Evolutionary conservation across 2,888 invertebrate species (phyloP).

Genomic region (Morpho helenor): DNA sequence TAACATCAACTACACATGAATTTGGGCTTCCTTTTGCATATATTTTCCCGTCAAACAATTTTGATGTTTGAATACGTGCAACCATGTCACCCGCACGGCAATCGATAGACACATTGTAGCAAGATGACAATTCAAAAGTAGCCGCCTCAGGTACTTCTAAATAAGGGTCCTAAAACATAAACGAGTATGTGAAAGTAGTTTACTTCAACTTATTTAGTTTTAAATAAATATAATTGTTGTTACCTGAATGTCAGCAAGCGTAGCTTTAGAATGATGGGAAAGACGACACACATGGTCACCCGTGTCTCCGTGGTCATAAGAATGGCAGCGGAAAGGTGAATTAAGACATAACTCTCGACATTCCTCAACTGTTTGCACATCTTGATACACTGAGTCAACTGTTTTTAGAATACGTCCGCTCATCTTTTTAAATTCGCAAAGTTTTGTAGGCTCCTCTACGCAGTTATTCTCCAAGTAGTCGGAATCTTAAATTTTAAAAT

Average conservation of each 20-base stretch:
- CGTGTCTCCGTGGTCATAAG: constrained; percentile 95
- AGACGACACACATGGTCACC: constrained; percentile 96
- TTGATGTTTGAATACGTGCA: constrained; percentile 93
- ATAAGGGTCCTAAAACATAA: constrained; percentile 85
- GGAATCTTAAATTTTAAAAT: constrained; percentile 54
- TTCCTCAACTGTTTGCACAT: constrained; percentile 91
- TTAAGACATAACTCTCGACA: constrained; percentile 93
- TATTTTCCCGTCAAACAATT: constrained; percentile 95
- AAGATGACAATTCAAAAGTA: constrained; percentile 94
- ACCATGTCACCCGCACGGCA: constrained; percentile 96
- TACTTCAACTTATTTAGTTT: background rate
- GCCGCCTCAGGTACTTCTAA: constrained; percentile 94
- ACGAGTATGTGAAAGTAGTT: constrained; percentile 1
- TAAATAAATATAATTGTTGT: constrained; percentile 1
- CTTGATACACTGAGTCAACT: constrained; percentile 95
- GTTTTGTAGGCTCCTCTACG: constrained; percentile 95
- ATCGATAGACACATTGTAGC: constrained; percentile 96
- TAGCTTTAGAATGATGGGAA: constrained; percentile 94
- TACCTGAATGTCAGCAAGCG: constrained; percentile 92
- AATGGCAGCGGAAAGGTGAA: constrained; percentile 94
- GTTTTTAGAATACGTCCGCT: constrained; percentile 94
- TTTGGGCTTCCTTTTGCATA: constrained; percentile 97
- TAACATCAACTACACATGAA: constrained; percentile 93
- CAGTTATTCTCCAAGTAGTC: constrained; percentile 96
- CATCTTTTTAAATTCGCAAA: constrained; percentile 95